Base-by-base conservation (phyloP, 2,113 vertebrate genomes). In the Bostrychus sinensis region DNA sequence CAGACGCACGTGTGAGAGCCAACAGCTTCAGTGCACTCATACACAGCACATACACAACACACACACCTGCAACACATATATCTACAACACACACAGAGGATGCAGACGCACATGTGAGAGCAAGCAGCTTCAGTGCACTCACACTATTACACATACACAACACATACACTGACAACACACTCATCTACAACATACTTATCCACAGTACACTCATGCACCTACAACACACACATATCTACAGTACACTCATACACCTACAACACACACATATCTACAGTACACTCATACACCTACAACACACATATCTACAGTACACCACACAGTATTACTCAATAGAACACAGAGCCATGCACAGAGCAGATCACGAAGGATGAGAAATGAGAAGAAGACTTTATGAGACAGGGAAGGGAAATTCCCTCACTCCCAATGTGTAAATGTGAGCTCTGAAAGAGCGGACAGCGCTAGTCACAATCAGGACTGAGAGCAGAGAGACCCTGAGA, bases 31-130 rank as follows among this genome's bases (percentile, higher is more conserved):
- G n/a, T 26, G 42, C 56, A 63, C 1, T 58, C 62, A 36, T 62
- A 51, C 81, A 77, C 78, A 62, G 3, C 42, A 14, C 11, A 46
- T 22, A 25, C 20, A 34, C 32, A 34, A 34, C 32, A 34, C 32
- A 70, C 72, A 34, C 51, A 58, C 60, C n/a, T n/a, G n/a, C n/a
- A n/a, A n/a, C n/a, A n/a, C n/a, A n/a, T n/a, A n/a, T n/a, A n/a
- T n/a, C n/a, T n/a, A n/a, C n/a, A n/a, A n/a, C n/a, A n/a, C n/a
- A n/a, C n/a, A n/a, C 96, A 98, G 86, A 86, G 96, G 76, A 98
- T 98, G 96, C 96, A 98, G 93, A 98, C 96, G 37, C 96, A 97
- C 6, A 96, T 98, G 78, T 98, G 92, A 94, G 79, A 77, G 46
- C 8, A 54, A 60, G 75, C 12, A 23, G 12, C 46, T n/a, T 51